Base-by-base conservation (phyloP, 2,797 vertebrate species). In the Neosalanx taihuensis region DNA sequence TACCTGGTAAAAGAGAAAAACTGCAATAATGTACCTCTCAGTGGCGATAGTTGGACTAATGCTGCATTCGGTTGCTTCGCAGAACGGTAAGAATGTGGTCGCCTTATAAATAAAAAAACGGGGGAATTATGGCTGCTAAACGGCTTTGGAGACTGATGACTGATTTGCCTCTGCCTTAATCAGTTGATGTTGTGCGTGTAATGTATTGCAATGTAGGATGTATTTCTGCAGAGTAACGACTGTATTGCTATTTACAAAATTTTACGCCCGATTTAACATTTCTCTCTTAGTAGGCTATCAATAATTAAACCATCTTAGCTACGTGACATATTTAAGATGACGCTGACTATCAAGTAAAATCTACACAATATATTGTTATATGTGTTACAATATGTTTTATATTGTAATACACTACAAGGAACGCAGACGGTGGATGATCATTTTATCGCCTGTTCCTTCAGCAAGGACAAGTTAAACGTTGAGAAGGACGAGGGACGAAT, bases 61-160 rank as follows among this genome's bases (percentile, higher is more conserved):
- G 89, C 87, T 93, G 86, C 90, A 87, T 84, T 82, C 84, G 46
- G 92, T 89, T 46, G 91, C 86, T 6, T 88, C 92, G 18, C 88
- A 93, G 78, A 90, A 84, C 88, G 93, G 93, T 94, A 91, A 79
- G 90, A 78, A 84, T 4, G 23, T 58, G 62, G 49, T 69, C 31
- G 62, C 29, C 26, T 71, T 3, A 2, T 0, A 53, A 53, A 49
- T 74, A 35, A 79, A 26, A 31, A 78, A 20, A 17, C 17, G 62
- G 17, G 49, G 56, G 49, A 58, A 72, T 67, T 53, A 51, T 58
- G 64, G 67, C 74, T 61, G 35, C 72, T 67, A 67, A 79, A 79
- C 78, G 72, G 67, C 41, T 67, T 20, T 76, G 56, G 56, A 60
- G 29, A 60, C 30, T 59, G 33, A 66, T 56, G 51, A 56, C 51